Conservation (phyloP, 1,140 invertebrate species). For the Scylla paramamosain region DNA sequence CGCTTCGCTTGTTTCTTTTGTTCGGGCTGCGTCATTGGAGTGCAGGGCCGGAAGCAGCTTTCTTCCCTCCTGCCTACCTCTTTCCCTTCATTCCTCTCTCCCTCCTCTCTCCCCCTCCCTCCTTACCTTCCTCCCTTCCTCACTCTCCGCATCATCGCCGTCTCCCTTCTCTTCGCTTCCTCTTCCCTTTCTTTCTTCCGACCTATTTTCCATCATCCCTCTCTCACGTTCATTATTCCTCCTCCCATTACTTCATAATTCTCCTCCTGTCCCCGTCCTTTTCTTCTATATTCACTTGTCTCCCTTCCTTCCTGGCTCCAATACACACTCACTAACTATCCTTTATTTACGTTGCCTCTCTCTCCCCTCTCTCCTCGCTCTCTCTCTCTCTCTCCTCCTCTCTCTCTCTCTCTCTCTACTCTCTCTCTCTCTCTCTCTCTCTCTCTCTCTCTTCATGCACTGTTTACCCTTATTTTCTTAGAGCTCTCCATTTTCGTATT, state of each 20-base stretch:
- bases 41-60: background rate
- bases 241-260: background rate
- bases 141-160: background rate
- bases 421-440: too few relatives aligned
- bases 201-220: background rate
- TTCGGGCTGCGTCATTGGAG: background rate
- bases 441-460: too few relatives aligned
- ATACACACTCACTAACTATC: too few relatives aligned
- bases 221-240: background rate
- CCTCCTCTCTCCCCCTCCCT: background rate
- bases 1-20: slow-evolving; percentile 13
- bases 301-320: too few relatives aligned
- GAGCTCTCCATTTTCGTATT: too few relatives aligned
- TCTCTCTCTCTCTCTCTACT: too few relatives aligned
- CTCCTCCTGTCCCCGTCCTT: background rate
- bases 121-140: background rate
- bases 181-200: background rate
- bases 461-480: too few relatives aligned
- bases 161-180: background rate
- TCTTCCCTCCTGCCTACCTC: background rate
- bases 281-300: too few relatives aligned
- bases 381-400: too few relatives aligned
- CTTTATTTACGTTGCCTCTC: too few relatives aligned
- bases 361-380: too few relatives aligned
- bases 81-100: background rate